Conservation (phyloP, 2,888 invertebrate species). For the Germaria angustata region DNA sequence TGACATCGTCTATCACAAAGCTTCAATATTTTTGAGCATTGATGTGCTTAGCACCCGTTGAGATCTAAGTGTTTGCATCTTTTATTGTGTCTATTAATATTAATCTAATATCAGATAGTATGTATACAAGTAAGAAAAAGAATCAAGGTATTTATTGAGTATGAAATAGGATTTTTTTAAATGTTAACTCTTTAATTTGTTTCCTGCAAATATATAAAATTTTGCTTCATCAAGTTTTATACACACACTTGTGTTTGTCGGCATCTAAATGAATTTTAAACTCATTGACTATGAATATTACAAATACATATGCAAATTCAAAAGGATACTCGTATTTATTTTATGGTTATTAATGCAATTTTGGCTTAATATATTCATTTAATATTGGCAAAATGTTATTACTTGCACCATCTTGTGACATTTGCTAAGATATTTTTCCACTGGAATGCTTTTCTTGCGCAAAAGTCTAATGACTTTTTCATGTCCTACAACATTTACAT, state of each 20-base stretch:
- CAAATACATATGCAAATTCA: no score
- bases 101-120: no score
- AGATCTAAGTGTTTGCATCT: no score
- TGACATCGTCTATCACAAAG: no score
- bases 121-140: no score
- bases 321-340: constrained; percentile 4
- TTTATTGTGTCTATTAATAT: no score
- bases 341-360: constrained; percentile 48
- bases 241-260: background rate
- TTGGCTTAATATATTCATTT: background rate
- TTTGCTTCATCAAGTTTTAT: constrained; percentile 1
- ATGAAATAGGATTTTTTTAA: constrained; percentile 59
- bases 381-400: constrained; percentile 23
- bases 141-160: no score
- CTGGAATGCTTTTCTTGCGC: constrained; percentile 1
- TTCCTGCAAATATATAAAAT: constrained; percentile 50
- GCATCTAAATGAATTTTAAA: background rate
- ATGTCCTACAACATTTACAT: constrained; percentile 10
- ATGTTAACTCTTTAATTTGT: constrained; percentile 62
- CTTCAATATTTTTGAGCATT: no score
- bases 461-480: constrained; percentile 28
- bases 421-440: constrained; percentile 45
- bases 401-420: constrained; percentile 46
- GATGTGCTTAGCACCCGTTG: no score
- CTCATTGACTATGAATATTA: background rate